Evolutionary conservation across 2,888 invertebrate species (phyloP), one percentile per base, ranked within the genome.

Genomic region (Ornithoptera priamus): DNA sequence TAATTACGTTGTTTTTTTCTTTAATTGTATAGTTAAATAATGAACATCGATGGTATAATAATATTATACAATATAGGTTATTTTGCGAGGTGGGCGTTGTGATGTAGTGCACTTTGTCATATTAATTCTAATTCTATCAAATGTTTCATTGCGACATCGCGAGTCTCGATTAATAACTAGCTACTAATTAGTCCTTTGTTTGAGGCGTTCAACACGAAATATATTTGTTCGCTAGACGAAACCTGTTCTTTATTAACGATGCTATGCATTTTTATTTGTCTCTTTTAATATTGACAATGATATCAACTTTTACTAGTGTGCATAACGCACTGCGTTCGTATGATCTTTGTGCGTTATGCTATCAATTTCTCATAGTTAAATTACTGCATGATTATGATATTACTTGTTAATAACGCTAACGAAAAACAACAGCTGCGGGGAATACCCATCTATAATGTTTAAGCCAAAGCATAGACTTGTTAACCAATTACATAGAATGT

Each of bases 111-210:
- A 68, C 30, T 22, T 58, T 42, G 39, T 39, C 39, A 10, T 39
- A 10, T 36, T 66, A 30, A 60, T 53, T 56, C 39, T 12, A 61
- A 22, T 61, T 53, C 30, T 22, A 39, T 67, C 62, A 57, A 24
- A 62, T 62, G 10, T 39, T 12, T 24, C 15, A 20, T 61, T 12
- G 42, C 39, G 22, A 62, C 20, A 36, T 61, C 46, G 62, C 50
- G 39, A 15, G 22, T 36, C 30, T 58, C 58, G 57, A 58, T 67
- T 24, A 50, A 65, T 42, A 66, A 56, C 58, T 46, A 17, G 46
- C 42, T 42, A 58, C 65, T 69, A 69, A 69, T 65, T 70, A 66
- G 39, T 59, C 62, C 69, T 70, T 70, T 66, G 66, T 70, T 66
- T 39, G 4, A 62, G 22, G 22, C 18, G 59, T 62, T 65, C n/a